phyloP scores from a whole-genome alignment of 2,113 vertebrate species.

The Ctenodactylus gundi region DNA sequence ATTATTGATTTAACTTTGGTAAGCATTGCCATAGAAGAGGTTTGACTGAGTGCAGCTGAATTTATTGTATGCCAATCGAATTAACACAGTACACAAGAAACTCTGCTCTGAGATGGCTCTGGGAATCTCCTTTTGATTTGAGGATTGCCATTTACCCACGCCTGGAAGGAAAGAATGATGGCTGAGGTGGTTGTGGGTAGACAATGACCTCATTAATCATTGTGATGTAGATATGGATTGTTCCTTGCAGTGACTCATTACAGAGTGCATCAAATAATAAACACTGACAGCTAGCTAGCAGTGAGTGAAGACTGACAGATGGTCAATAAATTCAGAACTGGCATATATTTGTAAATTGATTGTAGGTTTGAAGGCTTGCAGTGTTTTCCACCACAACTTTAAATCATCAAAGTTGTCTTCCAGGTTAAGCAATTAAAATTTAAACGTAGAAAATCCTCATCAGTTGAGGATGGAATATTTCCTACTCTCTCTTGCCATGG shows the following conservation, averaged over 20 bases:
- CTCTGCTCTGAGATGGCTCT: not conserved
- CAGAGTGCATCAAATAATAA: conserved; percentile 82
- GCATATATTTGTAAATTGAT: conserved; percentile 80
- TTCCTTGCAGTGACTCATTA: conserved; percentile 83
- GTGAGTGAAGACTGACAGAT: conserved; percentile 84
- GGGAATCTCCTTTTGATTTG: conserved; percentile 64
- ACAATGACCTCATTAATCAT: conserved; percentile 84
- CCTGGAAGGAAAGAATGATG: conserved; percentile 68
- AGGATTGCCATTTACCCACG: conserved; percentile 19
- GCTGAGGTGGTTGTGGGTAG: conserved; percentile 65
- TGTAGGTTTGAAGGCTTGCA: conserved; percentile 75
- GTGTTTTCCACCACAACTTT: conserved; percentile 64
- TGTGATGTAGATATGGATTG: conserved; percentile 77
- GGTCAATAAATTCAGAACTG: conserved; percentile 83
- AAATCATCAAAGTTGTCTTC: conserved; percentile 76
- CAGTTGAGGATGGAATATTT: conserved; percentile 51
- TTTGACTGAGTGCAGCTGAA: not conserved
- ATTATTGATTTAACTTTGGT: conserved; percentile 25
- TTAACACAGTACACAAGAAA: conserved; percentile 37
- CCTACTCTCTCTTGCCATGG: conserved; percentile 56
- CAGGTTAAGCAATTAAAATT: conserved; percentile 68
- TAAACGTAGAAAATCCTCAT: conserved; percentile 60
- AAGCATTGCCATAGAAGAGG: not conserved
- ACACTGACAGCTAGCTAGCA: conserved; percentile 81
- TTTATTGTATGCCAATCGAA: conserved; percentile 24